These are phyloP conservation scores for Diarsia brunnea DNA, from an alignment of 2,888 invertebrate species.

Conservation along the genomic window DNA sequence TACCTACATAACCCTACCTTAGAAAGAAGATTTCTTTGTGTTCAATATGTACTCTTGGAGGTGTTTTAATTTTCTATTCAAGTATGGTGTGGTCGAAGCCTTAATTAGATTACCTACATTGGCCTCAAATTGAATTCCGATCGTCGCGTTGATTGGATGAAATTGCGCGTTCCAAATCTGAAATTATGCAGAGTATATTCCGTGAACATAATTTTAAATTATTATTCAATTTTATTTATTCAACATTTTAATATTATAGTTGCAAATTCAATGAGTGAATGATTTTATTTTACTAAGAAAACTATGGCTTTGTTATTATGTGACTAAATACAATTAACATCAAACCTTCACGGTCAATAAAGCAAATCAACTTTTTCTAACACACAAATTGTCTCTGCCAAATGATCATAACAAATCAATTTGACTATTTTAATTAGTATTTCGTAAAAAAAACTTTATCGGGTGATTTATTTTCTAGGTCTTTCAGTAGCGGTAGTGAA, in stretches of 20 bases:
- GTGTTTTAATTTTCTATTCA: background rate
- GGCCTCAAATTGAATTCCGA: slow-evolving; percentile 60
- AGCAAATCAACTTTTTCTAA: slow-evolving; percentile 61
- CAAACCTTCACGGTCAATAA: slow-evolving; percentile 60
- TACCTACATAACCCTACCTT: background rate
- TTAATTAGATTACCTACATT: slow-evolving; percentile 48
- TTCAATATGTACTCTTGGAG: background rate
- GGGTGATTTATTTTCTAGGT: slow-evolving; percentile 74
- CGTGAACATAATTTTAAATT: background rate
- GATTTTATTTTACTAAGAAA: background rate
- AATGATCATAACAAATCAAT: slow-evolving; percentile 66
- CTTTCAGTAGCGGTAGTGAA: slow-evolving; percentile 73
- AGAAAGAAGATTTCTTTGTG: background rate
- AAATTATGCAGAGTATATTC: slow-evolving; percentile 51
- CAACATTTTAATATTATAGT: background rate
- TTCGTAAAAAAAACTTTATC: slow-evolving; percentile 62
- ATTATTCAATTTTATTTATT: background rate
- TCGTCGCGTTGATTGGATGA: slow-evolving; percentile 60
- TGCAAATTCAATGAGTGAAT: background rate
- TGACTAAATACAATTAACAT: slow-evolving; percentile 20
- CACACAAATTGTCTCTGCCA: slow-evolving; percentile 30
- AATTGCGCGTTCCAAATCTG: slow-evolving; percentile 64
- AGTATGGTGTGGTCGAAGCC: slow-evolving; percentile 16
- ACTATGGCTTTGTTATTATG: slow-evolving; percentile 2
- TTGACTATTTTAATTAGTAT: slow-evolving; percentile 53